Evolutionary conservation across 2,113 vertebrate genomes (phyloP).

Genomic region (Numenius arquata): DNA sequence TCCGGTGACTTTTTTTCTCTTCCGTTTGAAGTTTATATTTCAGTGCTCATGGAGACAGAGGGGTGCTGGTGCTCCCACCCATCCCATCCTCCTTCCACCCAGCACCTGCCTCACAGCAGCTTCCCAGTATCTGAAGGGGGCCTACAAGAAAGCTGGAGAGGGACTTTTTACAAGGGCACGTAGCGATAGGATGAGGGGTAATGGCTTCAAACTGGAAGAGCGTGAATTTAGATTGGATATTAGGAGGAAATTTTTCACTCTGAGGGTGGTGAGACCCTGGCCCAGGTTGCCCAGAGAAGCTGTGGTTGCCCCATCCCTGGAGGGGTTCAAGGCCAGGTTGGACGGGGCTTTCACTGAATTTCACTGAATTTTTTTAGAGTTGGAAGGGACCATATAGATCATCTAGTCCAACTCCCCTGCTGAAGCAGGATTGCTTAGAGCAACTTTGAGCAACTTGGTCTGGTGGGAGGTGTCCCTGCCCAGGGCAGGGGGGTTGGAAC

Average conservation of each 20-base stretch:
- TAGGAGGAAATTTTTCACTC: too few species aligned
- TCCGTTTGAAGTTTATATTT: accelerated
- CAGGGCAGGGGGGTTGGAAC: background rate
- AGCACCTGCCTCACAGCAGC: background rate
- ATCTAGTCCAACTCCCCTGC: too few species aligned
- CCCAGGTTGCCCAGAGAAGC: background rate
- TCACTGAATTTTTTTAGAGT: too few species aligned
- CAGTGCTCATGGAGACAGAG: accelerated
- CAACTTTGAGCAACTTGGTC: background rate
- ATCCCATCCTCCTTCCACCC: accelerated
- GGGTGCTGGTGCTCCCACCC: background rate
- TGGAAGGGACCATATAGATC: too few species aligned
- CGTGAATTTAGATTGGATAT: too few species aligned
- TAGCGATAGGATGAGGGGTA: too few species aligned
- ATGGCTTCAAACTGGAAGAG: too few species aligned
- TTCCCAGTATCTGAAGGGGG: too few species aligned
- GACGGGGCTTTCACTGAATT: too few species aligned
- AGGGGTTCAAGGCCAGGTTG: background rate
- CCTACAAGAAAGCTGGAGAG: too few species aligned
- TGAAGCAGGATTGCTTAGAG: too few species aligned
- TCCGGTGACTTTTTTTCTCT: background rate
- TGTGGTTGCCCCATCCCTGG: background rate
- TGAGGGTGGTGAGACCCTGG: background rate
- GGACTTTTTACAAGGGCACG: too few species aligned
- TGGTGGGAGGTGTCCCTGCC: background rate